These are phyloP conservation scores for Nemoura dubitans DNA, from an alignment of 2,888 invertebrate genomes.

Conservation along the genomic window DNA sequence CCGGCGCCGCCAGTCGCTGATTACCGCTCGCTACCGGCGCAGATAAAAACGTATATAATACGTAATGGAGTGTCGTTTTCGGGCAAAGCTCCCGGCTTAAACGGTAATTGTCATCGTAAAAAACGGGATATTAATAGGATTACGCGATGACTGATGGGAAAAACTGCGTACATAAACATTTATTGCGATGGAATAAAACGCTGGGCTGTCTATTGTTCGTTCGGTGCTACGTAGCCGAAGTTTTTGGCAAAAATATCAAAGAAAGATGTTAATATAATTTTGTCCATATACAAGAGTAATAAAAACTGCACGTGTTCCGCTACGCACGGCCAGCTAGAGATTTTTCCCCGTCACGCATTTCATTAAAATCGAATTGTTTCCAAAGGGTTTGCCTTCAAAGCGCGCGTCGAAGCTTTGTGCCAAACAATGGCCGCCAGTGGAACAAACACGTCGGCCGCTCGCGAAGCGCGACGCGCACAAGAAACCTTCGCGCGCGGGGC, in stretches of 20 bases:
- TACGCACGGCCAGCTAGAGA: no score
- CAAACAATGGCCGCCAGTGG: background rate
- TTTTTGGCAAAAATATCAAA: no score
- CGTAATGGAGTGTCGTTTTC: background rate
- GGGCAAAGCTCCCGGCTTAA: background rate
- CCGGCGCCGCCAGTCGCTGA: background rate
- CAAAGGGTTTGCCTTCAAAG: background rate
- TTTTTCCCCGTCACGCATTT: background rate
- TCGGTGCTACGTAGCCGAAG: no score
- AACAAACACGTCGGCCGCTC: no score
- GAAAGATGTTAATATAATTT: no score
- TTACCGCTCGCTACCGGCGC: background rate
- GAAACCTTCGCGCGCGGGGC: no score
- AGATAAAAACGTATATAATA: background rate
- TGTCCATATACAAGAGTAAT: no score
- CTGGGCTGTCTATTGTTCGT: no score
- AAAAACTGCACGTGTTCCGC: no score
- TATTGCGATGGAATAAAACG: no score
- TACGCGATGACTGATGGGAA: background rate
- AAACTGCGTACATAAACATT: background rate
- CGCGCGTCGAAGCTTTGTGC: background rate
- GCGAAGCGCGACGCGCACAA: no score
- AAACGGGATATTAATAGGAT: background rate
- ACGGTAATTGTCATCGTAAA: background rate
- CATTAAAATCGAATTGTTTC: background rate